A percentile compares a stretch with the other conserved stretches of the same genome.
Evolutionary conservation across 2,113 vertebrate genomes (phyloP).

Genomic region (Macquaria australasica): DNA sequence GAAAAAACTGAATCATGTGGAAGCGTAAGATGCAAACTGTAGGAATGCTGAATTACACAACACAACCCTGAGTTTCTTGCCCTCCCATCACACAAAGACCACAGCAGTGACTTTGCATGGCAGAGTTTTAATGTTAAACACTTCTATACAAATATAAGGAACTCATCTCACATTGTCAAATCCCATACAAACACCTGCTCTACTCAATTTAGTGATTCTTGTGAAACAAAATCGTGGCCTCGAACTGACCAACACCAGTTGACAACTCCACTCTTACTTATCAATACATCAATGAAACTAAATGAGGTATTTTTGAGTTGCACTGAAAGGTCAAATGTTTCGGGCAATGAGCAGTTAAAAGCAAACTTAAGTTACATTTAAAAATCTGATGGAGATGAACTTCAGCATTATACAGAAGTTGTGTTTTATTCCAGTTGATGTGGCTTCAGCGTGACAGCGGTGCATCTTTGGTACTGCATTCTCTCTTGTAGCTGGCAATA

Average conservation of each 20-base stretch:
- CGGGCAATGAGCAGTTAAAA: background rate
- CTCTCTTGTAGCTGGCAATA: slow-evolving; percentile 1
- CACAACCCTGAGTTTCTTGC: background rate
- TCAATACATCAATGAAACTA: background rate
- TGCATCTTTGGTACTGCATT: slow-evolving; percentile 62
- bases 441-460: slow-evolving; percentile 21
- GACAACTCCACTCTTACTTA: background rate
- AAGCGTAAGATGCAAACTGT: background rate
- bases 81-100: slow-evolving; percentile 15
- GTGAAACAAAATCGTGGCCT: background rate
- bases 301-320: slow-evolving; percentile 65
- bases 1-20: background rate
- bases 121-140: slow-evolving; percentile 70
- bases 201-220: background rate
- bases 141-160: slow-evolving; percentile 72
- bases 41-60: background rate
- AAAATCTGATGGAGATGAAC: slow-evolving; percentile 31
- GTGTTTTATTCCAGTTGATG: slow-evolving; percentile 57
- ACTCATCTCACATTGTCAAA: slow-evolving; percentile 42
- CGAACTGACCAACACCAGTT: background rate
- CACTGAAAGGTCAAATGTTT: slow-evolving; percentile 25
- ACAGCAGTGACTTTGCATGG: slow-evolving; percentile 45
- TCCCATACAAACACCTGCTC: slow-evolving; percentile 27
- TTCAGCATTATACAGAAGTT: background rate
- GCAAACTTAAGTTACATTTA: too few species aligned